Evolutionary conservation across 2,113 vertebrate genomes (phyloP).

Genomic region (Ctenomys sociabilis): DNA sequence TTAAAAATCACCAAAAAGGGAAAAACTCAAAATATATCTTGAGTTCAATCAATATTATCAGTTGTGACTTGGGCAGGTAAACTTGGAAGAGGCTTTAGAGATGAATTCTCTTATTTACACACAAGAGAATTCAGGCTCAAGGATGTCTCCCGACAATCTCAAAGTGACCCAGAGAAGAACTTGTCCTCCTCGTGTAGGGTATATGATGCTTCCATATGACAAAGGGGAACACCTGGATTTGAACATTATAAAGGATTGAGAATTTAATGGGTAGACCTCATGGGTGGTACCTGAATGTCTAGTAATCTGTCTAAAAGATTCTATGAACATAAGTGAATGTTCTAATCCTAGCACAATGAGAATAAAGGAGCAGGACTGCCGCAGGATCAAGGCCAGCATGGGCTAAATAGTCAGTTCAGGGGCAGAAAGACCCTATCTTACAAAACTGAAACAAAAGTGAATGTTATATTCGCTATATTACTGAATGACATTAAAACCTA

Average conservation of each 20-base stretch:
- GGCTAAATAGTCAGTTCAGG: background rate
- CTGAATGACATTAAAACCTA: background rate
- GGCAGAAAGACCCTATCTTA: no score
- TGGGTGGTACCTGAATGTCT: background rate
- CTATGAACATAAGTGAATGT: background rate
- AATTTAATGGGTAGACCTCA: background rate
- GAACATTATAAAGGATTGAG: background rate
- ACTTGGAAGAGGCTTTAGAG: background rate
- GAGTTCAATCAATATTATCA: background rate
- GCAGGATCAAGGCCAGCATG: no score
- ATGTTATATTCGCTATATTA: background rate
- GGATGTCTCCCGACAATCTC: background rate
- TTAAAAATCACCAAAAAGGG: background rate
- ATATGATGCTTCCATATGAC: background rate
- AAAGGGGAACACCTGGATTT: background rate
- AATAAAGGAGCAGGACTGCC: no score
- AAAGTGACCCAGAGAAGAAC: background rate
- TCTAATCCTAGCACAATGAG: no score
- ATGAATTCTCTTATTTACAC: background rate
- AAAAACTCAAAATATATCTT: conserved; percentile 16
- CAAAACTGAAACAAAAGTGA: background rate
- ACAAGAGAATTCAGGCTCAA: background rate
- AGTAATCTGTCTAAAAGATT: background rate
- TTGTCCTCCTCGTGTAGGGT: background rate
- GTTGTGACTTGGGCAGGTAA: background rate